Evolutionary conservation across 2,113 vertebrate species (phyloP).

Genomic region (Aspidoscelis tigris): DNA sequence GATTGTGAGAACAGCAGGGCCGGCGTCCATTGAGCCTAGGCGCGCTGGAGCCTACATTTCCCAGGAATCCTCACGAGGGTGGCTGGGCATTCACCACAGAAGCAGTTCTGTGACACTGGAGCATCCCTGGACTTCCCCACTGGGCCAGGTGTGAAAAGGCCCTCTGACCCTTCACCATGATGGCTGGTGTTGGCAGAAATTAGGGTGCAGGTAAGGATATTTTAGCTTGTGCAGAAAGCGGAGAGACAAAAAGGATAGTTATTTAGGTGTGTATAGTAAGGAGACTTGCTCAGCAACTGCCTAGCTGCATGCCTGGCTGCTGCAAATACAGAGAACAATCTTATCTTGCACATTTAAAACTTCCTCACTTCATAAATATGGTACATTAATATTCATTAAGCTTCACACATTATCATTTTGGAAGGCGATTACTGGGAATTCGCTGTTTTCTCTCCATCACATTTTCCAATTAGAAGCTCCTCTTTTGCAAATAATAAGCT

Average conservation of each 20-base stretch:
- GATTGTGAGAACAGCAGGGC: no score
- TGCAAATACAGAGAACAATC: constrained; percentile 45
- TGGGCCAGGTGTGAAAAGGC: no score
- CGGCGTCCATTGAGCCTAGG: no score
- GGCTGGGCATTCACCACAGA: no score
- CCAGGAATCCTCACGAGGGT: no score
- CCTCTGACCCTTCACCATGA: no score
- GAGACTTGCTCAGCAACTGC: neutral
- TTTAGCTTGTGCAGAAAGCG: no score
- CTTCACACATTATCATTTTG: constrained; percentile 69
- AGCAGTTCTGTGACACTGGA: no score
- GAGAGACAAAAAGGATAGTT: no score
- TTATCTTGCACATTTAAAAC: constrained; percentile 69
- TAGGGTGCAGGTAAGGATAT: neutral
- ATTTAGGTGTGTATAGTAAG: neutral
- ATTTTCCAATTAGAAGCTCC: constrained; percentile 77
- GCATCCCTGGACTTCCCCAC: no score
- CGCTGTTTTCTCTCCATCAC: constrained; percentile 71
- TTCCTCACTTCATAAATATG: constrained; percentile 70
- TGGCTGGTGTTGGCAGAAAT: no score
- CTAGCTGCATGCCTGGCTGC: neutral
- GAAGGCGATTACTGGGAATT: constrained; percentile 74
- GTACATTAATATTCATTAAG: constrained; percentile 77
- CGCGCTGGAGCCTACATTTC: no score
- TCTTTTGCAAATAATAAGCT: constrained; percentile 77